Evolutionary conservation across 2,113 vertebrate genomes (phyloP).

Genomic region (Furnarius figulus): DNA sequence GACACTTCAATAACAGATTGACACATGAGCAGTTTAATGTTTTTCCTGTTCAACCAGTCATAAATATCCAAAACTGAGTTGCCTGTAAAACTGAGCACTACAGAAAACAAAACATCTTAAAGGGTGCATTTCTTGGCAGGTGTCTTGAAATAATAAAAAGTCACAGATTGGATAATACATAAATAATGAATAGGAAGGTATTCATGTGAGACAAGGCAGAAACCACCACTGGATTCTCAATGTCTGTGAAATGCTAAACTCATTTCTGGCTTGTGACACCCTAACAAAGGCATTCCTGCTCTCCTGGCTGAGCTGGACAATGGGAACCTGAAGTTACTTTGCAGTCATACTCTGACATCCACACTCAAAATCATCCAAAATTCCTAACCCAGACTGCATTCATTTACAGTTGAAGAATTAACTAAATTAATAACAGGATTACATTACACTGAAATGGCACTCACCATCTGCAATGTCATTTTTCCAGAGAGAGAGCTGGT

Average conservation of each 20-base stretch:
- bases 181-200: neutral
- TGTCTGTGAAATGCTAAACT: neutral
- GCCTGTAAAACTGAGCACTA: neutral
- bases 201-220: neutral
- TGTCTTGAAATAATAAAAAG: neutral
- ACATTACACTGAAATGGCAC: neutral
- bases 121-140: neutral
- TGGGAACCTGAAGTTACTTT: neutral
- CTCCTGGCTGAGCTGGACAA: neutral
- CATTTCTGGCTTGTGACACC: neutral
- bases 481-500: neutral
- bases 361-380: neutral
- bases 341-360: neutral
- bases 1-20: neutral
- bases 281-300: neutral
- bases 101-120: neutral
- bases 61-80: neutral
- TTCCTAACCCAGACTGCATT: neutral
- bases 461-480: slow-evolving; percentile 44
- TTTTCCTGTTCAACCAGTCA: neutral
- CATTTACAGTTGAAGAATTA: slow-evolving; percentile 29
- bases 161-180: neutral
- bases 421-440: slow-evolving; percentile 15
- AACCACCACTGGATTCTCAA: neutral
- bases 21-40: neutral